Evolutionary conservation across 2,888 invertebrate species (phyloP), one percentile per base, ranked within the genome.

Genomic region (Erebia ligea): DNA sequence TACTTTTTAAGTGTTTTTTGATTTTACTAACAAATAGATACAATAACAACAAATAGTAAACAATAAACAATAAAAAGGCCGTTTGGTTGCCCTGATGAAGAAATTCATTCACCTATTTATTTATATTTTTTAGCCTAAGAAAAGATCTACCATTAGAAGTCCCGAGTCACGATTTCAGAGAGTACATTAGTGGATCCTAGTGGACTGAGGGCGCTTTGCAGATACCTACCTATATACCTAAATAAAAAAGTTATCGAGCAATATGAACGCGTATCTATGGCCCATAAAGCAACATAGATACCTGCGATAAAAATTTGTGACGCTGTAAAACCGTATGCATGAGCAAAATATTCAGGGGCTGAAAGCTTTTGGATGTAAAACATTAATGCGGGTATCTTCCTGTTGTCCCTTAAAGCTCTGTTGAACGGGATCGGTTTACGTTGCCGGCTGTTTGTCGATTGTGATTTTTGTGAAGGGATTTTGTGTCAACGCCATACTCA

Each of bases 311-410:
- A 76, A 78, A 72, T 76, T 78, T 69, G 77, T 78, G 74, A 76
- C 75, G 75, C 72, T 77, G 74, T 81, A 81, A 82, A 84, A 80
- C 79, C 73, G 76, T 79, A 78, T 79, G 81, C 80, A 70, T 68
- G 73, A 80, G 80, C 77, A 78, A 87, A 82, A 86, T 88, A 87
- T 89, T 86, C 85, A 86, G 82, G 82, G 82, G 83, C 79, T 90
- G 85, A 90, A 89, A 90, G 90, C 90, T 88, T 90, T 90, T 84
- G 82, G 86, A 78, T 88, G 88, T 90, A 88, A 88, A 88, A 86
- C 83, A 82, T 84, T 86, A 86, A 87, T 85, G 86, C 84, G 78
- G 78, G 75, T 84, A 80, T 81, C 81, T 84, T 82, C 83, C 82
- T 82, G 84, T 78, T 81, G 80, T 80, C 76, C 79, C 81, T 83